A percentile compares a stretch with the other conserved stretches of the same genome.
These are phyloP conservation scores for Allacma fusca DNA, from an alignment of 2,888 invertebrate genomes.

Conservation along the genomic window DNA sequence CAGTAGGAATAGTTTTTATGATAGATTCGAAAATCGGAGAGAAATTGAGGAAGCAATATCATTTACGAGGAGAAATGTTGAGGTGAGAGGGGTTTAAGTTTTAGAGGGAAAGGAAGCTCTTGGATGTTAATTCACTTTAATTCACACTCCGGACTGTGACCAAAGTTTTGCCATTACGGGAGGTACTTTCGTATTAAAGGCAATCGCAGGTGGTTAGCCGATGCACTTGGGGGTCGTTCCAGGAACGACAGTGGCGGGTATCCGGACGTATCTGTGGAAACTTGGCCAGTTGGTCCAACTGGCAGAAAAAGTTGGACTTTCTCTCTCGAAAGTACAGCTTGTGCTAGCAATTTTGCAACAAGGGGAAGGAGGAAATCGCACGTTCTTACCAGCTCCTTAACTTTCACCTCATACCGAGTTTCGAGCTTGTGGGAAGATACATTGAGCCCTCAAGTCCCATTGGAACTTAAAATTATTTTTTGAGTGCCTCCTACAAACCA, in stretches of 20 bases:
- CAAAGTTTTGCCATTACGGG: background rate
- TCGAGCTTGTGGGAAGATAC: too few species aligned
- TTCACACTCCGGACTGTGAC: background rate
- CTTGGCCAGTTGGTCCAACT: background rate
- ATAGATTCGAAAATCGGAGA: too few species aligned
- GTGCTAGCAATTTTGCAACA: background rate
- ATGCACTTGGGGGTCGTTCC: constrained; percentile 13
- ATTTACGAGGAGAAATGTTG: background rate
- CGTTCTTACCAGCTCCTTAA: background rate
- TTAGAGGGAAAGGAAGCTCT: background rate
- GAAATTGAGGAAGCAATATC: too few species aligned
- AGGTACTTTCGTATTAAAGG: background rate
- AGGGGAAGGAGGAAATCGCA: background rate
- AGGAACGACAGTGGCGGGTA: background rate
- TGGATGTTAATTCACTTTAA: background rate
- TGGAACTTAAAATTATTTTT: too few species aligned
- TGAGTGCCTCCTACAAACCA: too few species aligned
- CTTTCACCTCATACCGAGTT: background rate
- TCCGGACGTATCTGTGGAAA: background rate
- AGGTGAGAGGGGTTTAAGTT: background rate
- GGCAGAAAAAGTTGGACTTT: background rate
- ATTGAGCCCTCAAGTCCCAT: too few species aligned
- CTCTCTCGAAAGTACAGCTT: background rate
- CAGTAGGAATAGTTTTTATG: too few species aligned
- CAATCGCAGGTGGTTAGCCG: constrained; percentile 9